A percentile compares a stretch with the other conserved stretches of the same genome.
These are phyloP conservation scores for Pogonognathellus flavescens DNA, from an alignment of 1,140 invertebrate genomes.

Conservation along the genomic window DNA sequence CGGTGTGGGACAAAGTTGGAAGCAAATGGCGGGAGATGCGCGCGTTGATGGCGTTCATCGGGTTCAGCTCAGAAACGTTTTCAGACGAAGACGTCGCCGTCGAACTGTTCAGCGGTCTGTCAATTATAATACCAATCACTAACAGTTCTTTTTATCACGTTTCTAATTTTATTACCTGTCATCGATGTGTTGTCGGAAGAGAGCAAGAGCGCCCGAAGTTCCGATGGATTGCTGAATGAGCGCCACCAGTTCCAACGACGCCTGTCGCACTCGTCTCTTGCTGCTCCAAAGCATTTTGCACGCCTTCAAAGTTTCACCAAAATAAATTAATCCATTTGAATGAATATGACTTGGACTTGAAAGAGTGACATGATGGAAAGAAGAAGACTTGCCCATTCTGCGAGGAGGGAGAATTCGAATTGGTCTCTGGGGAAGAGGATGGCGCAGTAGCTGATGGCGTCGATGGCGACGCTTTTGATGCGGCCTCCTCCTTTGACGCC, in stretches of 20 bases:
- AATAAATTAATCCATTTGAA: conserved; percentile 51
- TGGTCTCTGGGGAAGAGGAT: conserved; percentile 86
- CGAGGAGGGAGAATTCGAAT: conserved; percentile 79
- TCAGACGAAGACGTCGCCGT: conserved; percentile 14
- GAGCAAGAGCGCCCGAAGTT: conserved; percentile 68
- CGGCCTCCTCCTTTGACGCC: conserved; percentile 49
- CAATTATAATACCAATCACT: neutral
- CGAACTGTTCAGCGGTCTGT: neutral
- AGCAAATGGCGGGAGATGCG: conserved; percentile 77
- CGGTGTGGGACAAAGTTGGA: conserved; percentile 77
- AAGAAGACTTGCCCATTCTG: conserved; percentile 70
- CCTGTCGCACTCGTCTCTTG: conserved; percentile 81
- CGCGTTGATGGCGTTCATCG: conserved; percentile 71
- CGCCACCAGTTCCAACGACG: conserved; percentile 84
- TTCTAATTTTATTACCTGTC: neutral
- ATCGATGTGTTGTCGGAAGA: conserved; percentile 65
- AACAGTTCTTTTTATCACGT: too few relatives aligned
- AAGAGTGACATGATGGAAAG: conserved; percentile 32
- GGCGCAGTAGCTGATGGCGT: conserved; percentile 74
- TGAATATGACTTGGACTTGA: neutral
- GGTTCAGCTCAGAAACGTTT: neutral
- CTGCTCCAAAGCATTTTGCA: conserved; percentile 77
- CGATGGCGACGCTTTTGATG: conserved; percentile 62
- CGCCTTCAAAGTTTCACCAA: conserved; percentile 69
- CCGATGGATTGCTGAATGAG: conserved; percentile 82